These are phyloP conservation scores for Telmatherina bonti DNA, from an alignment of 2,797 vertebrate species.

Conservation along the genomic window DNA sequence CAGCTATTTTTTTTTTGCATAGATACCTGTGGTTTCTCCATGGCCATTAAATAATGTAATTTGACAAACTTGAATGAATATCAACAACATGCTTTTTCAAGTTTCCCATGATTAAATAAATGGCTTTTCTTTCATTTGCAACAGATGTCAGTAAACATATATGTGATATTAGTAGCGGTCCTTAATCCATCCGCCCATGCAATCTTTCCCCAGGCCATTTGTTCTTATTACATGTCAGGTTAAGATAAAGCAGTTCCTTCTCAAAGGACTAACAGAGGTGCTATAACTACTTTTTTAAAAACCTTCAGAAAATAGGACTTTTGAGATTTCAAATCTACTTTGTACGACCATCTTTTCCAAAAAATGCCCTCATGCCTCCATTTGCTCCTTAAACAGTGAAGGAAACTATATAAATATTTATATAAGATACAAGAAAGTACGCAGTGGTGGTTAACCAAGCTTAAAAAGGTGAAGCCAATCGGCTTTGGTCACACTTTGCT, in stretches of 20 bases:
- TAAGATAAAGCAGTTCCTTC: background rate
- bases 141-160: background rate
- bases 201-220: background rate
- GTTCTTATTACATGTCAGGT: background rate
- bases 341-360: too few species aligned
- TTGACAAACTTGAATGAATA: background rate
- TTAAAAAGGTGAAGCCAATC: slow-evolving; percentile 29
- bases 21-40: background rate
- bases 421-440: slow-evolving; percentile 1
- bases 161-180: background rate
- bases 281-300: background rate
- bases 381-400: background rate
- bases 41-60: background rate
- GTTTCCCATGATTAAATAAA: background rate
- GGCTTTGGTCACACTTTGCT: slow-evolving; percentile 27
- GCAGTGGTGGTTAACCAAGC: slow-evolving; percentile 11
- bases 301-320: background rate
- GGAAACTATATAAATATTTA: slow-evolving; percentile 3
- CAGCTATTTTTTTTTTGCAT: background rate
- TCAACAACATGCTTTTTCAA: background rate
- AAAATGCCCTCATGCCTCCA: slow-evolving; percentile 30
- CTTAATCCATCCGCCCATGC: background rate
- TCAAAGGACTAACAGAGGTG: background rate
- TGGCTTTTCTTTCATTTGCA: background rate
- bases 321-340: background rate